These are phyloP conservation scores for Leptinotarsa juncta DNA, from an alignment of 2,888 invertebrate species.

Conservation along the genomic window DNA sequence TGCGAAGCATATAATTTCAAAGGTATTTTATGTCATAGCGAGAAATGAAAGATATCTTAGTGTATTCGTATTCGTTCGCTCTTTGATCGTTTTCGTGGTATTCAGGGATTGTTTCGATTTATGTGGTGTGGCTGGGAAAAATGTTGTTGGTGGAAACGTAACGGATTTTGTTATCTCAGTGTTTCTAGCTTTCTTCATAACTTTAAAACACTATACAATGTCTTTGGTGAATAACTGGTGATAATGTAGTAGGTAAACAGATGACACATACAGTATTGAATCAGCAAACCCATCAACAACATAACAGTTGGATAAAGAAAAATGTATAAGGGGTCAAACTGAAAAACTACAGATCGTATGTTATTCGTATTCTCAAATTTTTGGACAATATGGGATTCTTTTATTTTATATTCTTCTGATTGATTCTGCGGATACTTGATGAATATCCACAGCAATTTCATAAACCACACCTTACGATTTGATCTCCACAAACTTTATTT, in stretches of 20 bases:
- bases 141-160: not conserved
- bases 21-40: slow-evolving; percentile 29
- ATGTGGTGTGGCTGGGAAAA: not conserved
- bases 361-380: no score
- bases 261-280: no score
- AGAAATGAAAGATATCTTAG: slow-evolving; percentile 18
- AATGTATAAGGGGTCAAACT: no score
- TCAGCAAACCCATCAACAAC: no score
- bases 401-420: no score
- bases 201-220: not conserved
- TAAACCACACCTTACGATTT: no score
- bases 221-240: not conserved
- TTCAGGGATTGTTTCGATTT: slow-evolving; percentile 3
- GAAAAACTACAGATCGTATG: no score
- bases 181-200: not conserved
- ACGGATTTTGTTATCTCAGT: not conserved
- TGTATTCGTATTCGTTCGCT: not conserved
- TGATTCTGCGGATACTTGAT: no score
- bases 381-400: no score
- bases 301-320: no score
- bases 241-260: not conserved
- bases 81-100: slow-evolving; percentile 12
- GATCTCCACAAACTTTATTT: no score
- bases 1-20: slow-evolving; percentile 37
- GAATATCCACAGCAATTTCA: no score